A percentile compares a stretch with the other conserved stretches of the same genome.
phyloP scores from a whole-genome alignment of 2,797 vertebrate genomes.

The Poeciliopsis paucimaculata region DNA sequence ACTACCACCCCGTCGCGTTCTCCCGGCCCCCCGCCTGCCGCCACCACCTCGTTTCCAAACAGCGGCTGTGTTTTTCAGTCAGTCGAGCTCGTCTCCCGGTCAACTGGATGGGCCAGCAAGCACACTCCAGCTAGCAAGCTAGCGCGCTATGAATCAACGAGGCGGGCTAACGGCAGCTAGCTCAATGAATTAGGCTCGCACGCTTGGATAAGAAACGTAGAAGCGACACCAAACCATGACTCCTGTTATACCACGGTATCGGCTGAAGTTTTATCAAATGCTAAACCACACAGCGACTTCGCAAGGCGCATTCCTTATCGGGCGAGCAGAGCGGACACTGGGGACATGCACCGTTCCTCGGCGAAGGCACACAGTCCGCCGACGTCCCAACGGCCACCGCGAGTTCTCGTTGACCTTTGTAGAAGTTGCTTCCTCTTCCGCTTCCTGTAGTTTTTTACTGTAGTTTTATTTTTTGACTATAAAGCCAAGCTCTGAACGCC shows the following conservation, averaged over 20 bases:
- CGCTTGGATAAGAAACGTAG: slow-evolving; percentile 35
- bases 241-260: slow-evolving; percentile 40
- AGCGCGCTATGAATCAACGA: slow-evolving; percentile 70
- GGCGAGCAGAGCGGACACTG: slow-evolving; percentile 84
- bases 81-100: slow-evolving; percentile 52
- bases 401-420: slow-evolving; percentile 78
- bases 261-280: slow-evolving; percentile 46
- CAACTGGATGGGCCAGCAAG: slow-evolving; percentile 51
- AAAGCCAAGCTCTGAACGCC: not conserved
- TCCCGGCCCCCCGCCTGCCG: slow-evolving; percentile 69
- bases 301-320: slow-evolving; percentile 75
- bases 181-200: slow-evolving; percentile 74
- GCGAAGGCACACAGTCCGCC: slow-evolving; percentile 80
- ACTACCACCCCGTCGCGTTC: slow-evolving; percentile 82
- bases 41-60: slow-evolving; percentile 44
- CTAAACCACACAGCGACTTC: slow-evolving; percentile 46
- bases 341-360: slow-evolving; percentile 82
- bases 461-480: not conserved
- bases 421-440: slow-evolving; percentile 65
- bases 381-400: slow-evolving; percentile 81
- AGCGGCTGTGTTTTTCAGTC: slow-evolving; percentile 58
- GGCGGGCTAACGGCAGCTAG: slow-evolving; percentile 69
- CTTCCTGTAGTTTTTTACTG: slow-evolving; percentile 30
- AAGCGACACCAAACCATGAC: slow-evolving; percentile 55
- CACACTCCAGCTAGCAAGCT: slow-evolving; percentile 61